Evolutionary conservation across 2,797 vertebrate species (phyloP).

Genomic region (Mastacembelus armatus): DNA sequence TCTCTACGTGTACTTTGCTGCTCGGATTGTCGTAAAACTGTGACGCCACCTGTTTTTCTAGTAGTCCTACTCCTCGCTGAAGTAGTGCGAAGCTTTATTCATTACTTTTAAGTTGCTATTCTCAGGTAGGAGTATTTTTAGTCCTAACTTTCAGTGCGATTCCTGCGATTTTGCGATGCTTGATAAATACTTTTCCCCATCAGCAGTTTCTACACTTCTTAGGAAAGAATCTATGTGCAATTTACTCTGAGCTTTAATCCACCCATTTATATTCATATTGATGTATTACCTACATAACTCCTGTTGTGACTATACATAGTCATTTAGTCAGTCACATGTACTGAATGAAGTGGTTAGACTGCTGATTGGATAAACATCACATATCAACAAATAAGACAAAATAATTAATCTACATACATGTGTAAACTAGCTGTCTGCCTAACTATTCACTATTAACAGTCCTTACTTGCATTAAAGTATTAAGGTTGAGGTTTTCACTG

Average conservation of each 20-base stretch:
- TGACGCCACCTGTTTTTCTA: conserved; percentile 23
- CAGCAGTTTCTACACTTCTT: conserved; percentile 44
- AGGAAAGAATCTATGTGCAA: conserved; percentile 17
- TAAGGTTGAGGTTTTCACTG: too few relatives aligned
- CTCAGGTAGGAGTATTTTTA: conserved; percentile 39
- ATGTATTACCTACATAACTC: not conserved
- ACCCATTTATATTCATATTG: conserved; percentile 34
- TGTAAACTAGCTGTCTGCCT: too few relatives aligned
- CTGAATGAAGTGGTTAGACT: not conserved
- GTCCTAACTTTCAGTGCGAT: too few relatives aligned
- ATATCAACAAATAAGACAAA: not conserved
- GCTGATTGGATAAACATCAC: not conserved
- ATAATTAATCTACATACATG: too few relatives aligned
- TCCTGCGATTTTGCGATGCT: too few relatives aligned
- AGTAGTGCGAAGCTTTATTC: conserved; percentile 46
- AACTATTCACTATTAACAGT: too few relatives aligned
- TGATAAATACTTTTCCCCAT: conserved; percentile 28
- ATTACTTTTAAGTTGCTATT: conserved; percentile 39
- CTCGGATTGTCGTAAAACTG: too few relatives aligned
- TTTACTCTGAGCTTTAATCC: conserved; percentile 37
- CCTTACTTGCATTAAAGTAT: too few relatives aligned
- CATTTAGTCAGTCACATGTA: not conserved
- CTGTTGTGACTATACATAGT: not conserved
- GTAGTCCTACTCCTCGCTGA: conserved; percentile 35
- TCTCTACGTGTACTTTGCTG: too few relatives aligned